Conservation (phyloP, 1,140 invertebrate genomes). For the Kradibia gibbosae region DNA sequence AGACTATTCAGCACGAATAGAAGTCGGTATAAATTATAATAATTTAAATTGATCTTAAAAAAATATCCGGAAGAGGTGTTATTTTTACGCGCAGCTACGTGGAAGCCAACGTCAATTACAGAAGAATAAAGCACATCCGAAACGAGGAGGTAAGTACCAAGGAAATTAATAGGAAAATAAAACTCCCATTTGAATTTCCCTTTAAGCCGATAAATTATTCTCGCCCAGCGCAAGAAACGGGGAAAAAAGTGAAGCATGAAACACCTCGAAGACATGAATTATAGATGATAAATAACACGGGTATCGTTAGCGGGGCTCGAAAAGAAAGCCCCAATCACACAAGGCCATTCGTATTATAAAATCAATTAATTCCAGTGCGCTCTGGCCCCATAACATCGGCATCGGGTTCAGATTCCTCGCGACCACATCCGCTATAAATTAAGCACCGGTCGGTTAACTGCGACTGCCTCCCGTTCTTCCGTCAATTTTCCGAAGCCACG, state of each 20-base stretch:
- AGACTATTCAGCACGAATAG: neutral
- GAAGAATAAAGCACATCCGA: neutral
- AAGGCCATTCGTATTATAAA: constrained; percentile 1
- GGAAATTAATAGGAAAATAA: neutral
- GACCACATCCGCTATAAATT: constrained; percentile 4
- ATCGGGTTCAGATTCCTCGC: neutral
- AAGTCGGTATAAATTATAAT: neutral
- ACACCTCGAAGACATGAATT: constrained; percentile 9
- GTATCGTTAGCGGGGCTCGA: neutral
- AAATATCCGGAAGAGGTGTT: neutral
- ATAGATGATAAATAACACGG: constrained; percentile 1
- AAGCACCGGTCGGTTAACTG: neutral
- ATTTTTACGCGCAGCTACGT: neutral
- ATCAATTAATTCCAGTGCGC: constrained; percentile 25
- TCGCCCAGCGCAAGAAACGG: neutral
- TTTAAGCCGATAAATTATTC: neutral
- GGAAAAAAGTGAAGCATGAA: neutral
- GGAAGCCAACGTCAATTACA: neutral
- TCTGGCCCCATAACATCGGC: neutral
- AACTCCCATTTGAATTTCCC: neutral
- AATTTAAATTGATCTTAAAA: neutral
- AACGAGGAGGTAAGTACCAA: neutral
- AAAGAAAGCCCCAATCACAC: neutral
- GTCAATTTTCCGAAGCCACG: constrained; percentile 3
- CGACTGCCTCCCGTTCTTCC: constrained; percentile 3